These are phyloP conservation scores for Caranx ignobilis DNA, from an alignment of 2,113 vertebrate genomes.

Conservation along the genomic window DNA sequence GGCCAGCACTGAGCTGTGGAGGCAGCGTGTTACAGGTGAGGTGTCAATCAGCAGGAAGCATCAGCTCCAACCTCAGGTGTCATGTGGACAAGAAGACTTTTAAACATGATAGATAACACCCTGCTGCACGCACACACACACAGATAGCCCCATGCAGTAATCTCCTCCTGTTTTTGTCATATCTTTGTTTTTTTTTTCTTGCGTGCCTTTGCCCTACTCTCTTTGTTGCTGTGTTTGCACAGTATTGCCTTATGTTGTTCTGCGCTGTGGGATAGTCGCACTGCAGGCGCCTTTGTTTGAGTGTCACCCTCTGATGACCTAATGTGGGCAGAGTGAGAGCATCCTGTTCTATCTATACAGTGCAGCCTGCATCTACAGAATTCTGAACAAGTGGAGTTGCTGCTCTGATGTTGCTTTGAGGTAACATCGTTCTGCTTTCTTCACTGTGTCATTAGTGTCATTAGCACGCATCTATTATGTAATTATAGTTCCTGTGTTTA, in stretches of 20 bases:
- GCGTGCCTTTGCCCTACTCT: neutral
- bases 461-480: neutral
- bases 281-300: conserved; percentile 50
- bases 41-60: conserved; percentile 48
- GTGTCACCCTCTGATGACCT: conserved; percentile 53
- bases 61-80: neutral
- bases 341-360: conserved; percentile 9
- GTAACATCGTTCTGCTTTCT: neutral
- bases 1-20: neutral
- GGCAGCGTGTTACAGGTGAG: conserved; percentile 43
- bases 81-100: conserved; percentile 14
- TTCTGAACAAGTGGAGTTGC: neutral
- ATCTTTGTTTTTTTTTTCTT: neutral
- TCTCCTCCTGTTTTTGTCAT: neutral
- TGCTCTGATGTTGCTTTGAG: neutral
- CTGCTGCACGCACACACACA: neutral
- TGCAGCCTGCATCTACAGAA: conserved; percentile 14
- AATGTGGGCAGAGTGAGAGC: conserved; percentile 35
- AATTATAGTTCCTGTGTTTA: too few relatives aligned
- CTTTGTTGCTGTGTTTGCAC: conserved; percentile 41
- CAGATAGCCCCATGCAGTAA: too few relatives aligned
- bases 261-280: conserved; percentile 17
- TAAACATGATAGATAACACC: conserved; percentile 1
- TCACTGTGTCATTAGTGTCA: neutral
- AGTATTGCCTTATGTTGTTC: conserved; percentile 38